phyloP scores from a whole-genome alignment of 2,888 invertebrate species.

The Drosophila ezoana region DNA sequence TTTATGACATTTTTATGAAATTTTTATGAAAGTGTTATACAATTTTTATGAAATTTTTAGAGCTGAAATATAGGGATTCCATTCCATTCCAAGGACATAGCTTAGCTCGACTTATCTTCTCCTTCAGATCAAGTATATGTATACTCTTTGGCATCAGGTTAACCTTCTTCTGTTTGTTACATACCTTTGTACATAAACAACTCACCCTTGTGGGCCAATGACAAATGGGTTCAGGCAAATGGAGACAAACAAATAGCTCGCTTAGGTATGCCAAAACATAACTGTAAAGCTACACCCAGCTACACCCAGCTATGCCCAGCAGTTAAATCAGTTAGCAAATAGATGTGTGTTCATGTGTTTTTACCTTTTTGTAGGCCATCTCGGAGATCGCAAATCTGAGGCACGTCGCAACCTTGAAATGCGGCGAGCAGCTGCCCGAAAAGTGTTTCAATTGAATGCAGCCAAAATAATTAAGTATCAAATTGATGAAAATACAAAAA shows the following conservation, averaged over 20 bases:
- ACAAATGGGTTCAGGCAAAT: conserved; percentile 4
- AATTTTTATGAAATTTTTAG: too few species aligned
- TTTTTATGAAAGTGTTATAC: too few species aligned
- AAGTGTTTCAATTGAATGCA: conserved; percentile 75
- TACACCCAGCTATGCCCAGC: conserved; percentile 43
- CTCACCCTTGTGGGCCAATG: neutral
- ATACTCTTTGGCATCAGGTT: too few species aligned
- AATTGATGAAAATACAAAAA: conserved; percentile 60
- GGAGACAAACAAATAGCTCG: conserved; percentile 1
- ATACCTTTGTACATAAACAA: too few species aligned
- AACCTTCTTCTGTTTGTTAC: too few species aligned
- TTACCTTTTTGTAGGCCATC: conserved; percentile 51
- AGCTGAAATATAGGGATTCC: too few species aligned
- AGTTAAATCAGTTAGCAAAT: conserved; percentile 30
- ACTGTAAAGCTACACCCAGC: conserved; percentile 53
- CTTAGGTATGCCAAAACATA: conserved; percentile 34
- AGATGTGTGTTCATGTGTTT: conserved; percentile 3
- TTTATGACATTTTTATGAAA: too few species aligned
- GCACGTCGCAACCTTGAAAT: conserved; percentile 68
- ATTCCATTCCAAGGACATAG: too few species aligned
- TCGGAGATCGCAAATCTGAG: conserved; percentile 13
- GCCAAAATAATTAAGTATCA: conserved; percentile 52
- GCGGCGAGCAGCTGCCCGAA: conserved; percentile 36
- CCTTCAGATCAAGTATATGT: too few species aligned
- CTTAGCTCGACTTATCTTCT: too few species aligned